Evolutionary conservation across 2,797 vertebrate species (phyloP).

Genomic region (Stomatorhinus walkeri): DNA sequence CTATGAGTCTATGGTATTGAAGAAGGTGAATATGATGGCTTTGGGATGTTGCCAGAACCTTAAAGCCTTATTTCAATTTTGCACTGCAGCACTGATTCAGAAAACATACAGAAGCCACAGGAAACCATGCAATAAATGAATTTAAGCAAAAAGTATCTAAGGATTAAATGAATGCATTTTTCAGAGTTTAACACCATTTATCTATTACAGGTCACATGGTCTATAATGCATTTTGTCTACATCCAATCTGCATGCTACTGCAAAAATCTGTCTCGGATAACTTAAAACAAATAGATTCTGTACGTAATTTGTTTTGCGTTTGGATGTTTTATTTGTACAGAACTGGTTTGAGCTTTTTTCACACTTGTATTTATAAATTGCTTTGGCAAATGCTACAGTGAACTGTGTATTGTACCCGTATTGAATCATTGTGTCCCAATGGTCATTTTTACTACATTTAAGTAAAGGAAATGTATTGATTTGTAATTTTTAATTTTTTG

Average conservation of each 20-base stretch:
- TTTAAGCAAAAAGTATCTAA: background rate
- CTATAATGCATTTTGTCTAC: conserved; percentile 53
- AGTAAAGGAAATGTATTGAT: conserved; percentile 73
- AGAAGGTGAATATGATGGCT: background rate
- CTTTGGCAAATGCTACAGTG: conserved; percentile 60
- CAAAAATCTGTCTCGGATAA: background rate
- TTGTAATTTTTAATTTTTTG: conserved; percentile 60
- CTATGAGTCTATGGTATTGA: background rate
- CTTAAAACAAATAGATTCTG: conserved; percentile 31
- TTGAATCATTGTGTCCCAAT: background rate
- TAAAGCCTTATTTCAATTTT: background rate
- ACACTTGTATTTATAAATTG: background rate
- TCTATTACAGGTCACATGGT: conserved; percentile 62
- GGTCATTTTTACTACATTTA: conserved; percentile 42
- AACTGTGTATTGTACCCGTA: conserved; percentile 42
- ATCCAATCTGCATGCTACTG: conserved; percentile 26
- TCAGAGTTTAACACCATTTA: conserved; percentile 13
- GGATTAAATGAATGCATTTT: background rate
- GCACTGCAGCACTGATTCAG: background rate
- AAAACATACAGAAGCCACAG: background rate
- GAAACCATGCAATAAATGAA: conserved; percentile 4
- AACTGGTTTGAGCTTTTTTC: background rate
- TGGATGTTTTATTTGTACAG: background rate
- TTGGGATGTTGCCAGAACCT: background rate
- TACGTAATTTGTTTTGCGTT: conserved; percentile 45